Percentiles rank a stretch among this genome's conserved stretches.
phyloP scores from a whole-genome alignment of 2,113 vertebrate species.

The Chloebia gouldiae region DNA sequence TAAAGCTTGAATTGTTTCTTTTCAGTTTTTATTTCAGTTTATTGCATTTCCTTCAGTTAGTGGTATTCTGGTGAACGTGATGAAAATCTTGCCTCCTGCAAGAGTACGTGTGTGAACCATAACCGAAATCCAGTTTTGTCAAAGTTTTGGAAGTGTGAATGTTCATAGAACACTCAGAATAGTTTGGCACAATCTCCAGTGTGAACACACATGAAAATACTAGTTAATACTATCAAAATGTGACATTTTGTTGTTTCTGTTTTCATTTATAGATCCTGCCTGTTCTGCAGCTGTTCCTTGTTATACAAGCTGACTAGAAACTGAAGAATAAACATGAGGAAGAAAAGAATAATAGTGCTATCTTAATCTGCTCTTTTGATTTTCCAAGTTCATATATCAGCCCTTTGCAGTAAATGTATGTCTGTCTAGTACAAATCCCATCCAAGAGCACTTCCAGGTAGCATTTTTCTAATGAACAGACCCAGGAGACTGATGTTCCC shows the following conservation, averaged over 20 bases:
- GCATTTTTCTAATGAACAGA: neutral
- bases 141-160: slow-evolving; percentile 35
- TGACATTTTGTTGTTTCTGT: slow-evolving; percentile 66
- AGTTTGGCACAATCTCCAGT: slow-evolving; percentile 49
- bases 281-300: slow-evolving; percentile 20
- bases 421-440: neutral
- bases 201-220: slow-evolving; percentile 38
- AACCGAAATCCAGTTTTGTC: neutral
- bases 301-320: slow-evolving; percentile 17
- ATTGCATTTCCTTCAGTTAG: slow-evolving; percentile 13
- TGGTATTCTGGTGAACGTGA: slow-evolving; percentile 6
- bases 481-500: neutral
- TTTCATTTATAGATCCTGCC: slow-evolving; percentile 67
- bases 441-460: neutral
- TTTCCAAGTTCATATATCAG: neutral
- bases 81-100: slow-evolving; percentile 38
- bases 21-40: slow-evolving; percentile 22
- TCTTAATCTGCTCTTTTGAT: slow-evolving; percentile 7
- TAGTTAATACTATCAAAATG: slow-evolving; percentile 41
- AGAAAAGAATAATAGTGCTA: neutral
- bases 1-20: neutral
- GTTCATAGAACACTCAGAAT: slow-evolving; percentile 34
- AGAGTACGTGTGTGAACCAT: slow-evolving; percentile 26
- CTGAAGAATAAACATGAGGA: neutral
- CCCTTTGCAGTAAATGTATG: neutral